Percentiles rank a stretch among this genome's conserved stretches.
Conservation (phyloP, 1,140 invertebrate species). For the Colletes latitarsis region DNA sequence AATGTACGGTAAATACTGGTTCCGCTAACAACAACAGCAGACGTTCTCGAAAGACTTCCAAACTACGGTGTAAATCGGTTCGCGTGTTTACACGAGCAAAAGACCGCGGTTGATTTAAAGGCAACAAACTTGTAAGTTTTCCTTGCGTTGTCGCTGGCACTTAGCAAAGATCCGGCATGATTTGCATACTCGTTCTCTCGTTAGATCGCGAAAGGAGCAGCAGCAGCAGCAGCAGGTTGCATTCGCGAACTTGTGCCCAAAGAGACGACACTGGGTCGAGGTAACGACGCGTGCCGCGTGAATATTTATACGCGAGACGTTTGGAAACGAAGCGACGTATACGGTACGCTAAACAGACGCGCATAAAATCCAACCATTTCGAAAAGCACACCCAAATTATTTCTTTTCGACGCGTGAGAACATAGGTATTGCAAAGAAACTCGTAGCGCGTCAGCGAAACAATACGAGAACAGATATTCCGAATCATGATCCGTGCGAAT, state of each 20-base stretch:
- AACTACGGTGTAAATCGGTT: too few species aligned
- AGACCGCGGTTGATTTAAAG: slow-evolving; percentile 8
- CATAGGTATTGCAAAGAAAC: too few species aligned
- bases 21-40: too few species aligned
- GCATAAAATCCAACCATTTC: neutral
- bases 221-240: slow-evolving; percentile 44
- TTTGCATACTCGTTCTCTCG: slow-evolving; percentile 48
- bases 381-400: too few species aligned
- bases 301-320: slow-evolving; percentile 52
- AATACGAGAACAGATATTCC: slow-evolving; percentile 1
- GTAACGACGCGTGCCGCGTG: slow-evolving; percentile 28
- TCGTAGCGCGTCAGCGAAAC: neutral
- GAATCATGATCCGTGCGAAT: neutral
- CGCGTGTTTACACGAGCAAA: too few species aligned
- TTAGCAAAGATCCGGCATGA: slow-evolving; percentile 18
- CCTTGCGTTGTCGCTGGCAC: neutral
- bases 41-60: too few species aligned
- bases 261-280: neutral
- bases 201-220: slow-evolving; percentile 32
- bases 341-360: neutral
- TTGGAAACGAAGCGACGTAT: neutral
- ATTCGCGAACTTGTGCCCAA: slow-evolving; percentile 31
- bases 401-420: neutral
- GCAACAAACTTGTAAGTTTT: neutral
- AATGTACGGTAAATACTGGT: too few species aligned